Evolutionary conservation across 2,888 invertebrate genomes (phyloP).

Genomic region (Schizotus pectinicornis): DNA sequence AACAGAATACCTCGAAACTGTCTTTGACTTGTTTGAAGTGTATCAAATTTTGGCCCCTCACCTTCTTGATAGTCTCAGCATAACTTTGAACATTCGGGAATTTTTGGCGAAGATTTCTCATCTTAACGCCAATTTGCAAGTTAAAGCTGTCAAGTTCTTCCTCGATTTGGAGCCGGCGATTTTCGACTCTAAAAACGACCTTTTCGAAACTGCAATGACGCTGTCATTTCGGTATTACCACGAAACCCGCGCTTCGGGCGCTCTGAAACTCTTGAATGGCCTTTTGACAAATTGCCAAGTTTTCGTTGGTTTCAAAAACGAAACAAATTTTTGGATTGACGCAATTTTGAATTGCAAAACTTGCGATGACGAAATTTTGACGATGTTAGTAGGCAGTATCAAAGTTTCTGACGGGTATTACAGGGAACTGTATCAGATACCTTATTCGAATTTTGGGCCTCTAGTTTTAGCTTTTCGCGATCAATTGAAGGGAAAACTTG

Average conservation of each 20-base stretch:
- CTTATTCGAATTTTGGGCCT: slow-evolving; percentile 44
- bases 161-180: slow-evolving; percentile 50
- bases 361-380: slow-evolving; percentile 40
- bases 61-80: too few species aligned
- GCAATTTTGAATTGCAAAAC: slow-evolving; percentile 45
- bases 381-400: slow-evolving; percentile 44
- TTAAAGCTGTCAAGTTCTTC: slow-evolving; percentile 58
- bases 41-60: slow-evolving; percentile 49
- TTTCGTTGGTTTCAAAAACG: slow-evolving; percentile 69
- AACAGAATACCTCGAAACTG: slow-evolving; percentile 46
- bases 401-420: slow-evolving; percentile 38
- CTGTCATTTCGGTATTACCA: slow-evolving; percentile 57
- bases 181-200: slow-evolving; percentile 48
- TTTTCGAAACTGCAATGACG: slow-evolving; percentile 42
- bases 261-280: slow-evolving; percentile 54
- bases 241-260: slow-evolving; percentile 52
- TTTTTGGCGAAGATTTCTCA: slow-evolving; percentile 37
- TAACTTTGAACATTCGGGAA: slow-evolving; percentile 44
- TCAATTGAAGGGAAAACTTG: slow-evolving; percentile 41
- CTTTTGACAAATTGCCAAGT: slow-evolving; percentile 69
- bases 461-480: slow-evolving; percentile 56
- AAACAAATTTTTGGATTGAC: slow-evolving; percentile 69
- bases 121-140: slow-evolving; percentile 43
- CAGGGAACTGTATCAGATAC: slow-evolving; percentile 34
- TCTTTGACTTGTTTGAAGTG: slow-evolving; percentile 64